Evolutionary conservation across 2,888 invertebrate species (phyloP), one percentile per base, ranked within the genome.

Genomic region (Ectemnius cavifrons): DNA sequence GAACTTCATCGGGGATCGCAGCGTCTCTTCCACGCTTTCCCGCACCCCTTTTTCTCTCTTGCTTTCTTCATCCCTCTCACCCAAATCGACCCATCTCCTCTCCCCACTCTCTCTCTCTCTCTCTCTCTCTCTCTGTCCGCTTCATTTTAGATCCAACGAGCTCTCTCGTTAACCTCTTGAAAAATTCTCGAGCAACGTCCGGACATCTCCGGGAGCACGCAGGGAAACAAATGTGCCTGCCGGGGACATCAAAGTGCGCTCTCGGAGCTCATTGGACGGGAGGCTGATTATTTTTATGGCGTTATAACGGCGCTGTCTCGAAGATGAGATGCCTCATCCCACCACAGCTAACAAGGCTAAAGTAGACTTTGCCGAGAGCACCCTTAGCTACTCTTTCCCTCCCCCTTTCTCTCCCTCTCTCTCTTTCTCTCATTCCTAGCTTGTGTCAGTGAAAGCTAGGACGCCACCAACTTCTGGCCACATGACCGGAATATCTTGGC

Each of bases 281-380:
- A 11, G 87, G 88, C 87, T 91, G 90, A 91, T 91, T 91, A 91
- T 91, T 91, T 91, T 91, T 90, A 90, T 89, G 90, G 89, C 86
- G 87, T 89, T 90, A 90, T 86, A 88, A 86, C 85, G 73, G 75
- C 78, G 82, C 80, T 84, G 84, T 82, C 80, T 82, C 81, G 84
- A 84, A 84, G 86, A 86, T 87, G 87, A 86, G 87, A 88, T 83
- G 77, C 84, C 85, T 80, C 83, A 77, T 75, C 75, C 81, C 80
- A 16, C 78, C 68, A 75, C 74, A 64, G 66, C 23, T 23, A 23
- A 66, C 62, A 74, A 71, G 68, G 45, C 75, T 67, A 61, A 65
- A 64, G 67, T 68, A 73, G 78, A 81, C 80, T 85, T 82, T 82
- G 75, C 77, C 64, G 64, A 78, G 71, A 74, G 67, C 74, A 68